A percentile compares a stretch with the other conserved stretches of the same genome.
Evolutionary conservation across 2,113 vertebrate species (phyloP).

Genomic region (Reinhardtius hippoglossoides): DNA sequence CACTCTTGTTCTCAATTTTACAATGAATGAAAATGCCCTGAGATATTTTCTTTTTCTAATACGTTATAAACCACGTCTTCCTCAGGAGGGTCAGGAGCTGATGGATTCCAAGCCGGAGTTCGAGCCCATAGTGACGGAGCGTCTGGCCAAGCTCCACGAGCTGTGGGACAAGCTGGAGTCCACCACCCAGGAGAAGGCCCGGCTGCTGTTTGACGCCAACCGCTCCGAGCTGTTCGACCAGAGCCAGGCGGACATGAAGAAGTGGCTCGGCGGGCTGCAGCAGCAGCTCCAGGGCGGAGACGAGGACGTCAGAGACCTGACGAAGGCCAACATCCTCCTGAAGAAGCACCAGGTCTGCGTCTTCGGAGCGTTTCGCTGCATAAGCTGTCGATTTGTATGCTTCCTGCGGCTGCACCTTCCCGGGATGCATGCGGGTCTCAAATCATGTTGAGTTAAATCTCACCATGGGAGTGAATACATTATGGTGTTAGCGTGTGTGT

Average conservation of each 20-base stretch:
- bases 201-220: conserved; percentile 89
- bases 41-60: too few species aligned
- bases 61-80: not conserved
- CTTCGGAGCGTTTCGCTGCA: not conserved
- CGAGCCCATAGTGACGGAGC: conserved; percentile 77
- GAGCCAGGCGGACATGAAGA: conserved; percentile 87
- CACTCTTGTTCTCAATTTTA: too few species aligned
- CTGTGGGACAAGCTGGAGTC: conserved; percentile 87
- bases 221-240: conserved; percentile 88
- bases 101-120: conserved; percentile 87
- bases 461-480: conserved; percentile 19
- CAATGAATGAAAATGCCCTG: too few species aligned
- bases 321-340: conserved; percentile 90
- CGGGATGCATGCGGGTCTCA: not conserved
- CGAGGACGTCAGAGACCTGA: conserved; percentile 90
- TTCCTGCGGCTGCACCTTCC: not conserved
- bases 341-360: conserved; percentile 89
- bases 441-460: conserved; percentile 5
- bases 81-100: conserved; percentile 89
- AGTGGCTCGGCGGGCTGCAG: conserved; percentile 87
- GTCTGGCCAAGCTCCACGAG: conserved; percentile 82
- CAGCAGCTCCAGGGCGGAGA: conserved; percentile 85
- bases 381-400: not conserved
- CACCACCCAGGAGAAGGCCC: conserved; percentile 87
- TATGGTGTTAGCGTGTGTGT: not conserved